phyloP scores from a whole-genome alignment of 2,797 vertebrate genomes.

The Capromys pilorides region DNA sequence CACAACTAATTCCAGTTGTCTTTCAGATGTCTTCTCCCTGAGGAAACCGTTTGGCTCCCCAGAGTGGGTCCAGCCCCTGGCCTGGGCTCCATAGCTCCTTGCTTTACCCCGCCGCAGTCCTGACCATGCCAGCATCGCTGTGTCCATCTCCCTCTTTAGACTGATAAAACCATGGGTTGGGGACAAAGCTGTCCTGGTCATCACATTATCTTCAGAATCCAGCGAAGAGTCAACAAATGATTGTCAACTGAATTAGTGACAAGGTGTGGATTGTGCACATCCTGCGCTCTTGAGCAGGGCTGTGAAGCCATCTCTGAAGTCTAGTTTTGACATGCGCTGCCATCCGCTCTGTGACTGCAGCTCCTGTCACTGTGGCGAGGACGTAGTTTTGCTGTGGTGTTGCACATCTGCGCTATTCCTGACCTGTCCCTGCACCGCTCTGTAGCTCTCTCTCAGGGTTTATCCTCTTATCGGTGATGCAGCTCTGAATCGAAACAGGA shows the following conservation, averaged over 20 bases:
- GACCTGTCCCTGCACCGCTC: not conserved
- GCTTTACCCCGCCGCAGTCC: not conserved
- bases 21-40: not conserved
- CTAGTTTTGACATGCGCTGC: not conserved
- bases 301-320: not conserved
- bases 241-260: not conserved
- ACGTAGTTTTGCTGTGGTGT: rapidly evolving
- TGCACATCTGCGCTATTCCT: not conserved
- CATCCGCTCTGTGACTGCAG: rapidly evolving
- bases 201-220: not conserved
- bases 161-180: not conserved
- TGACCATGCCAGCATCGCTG: not conserved
- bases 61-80: not conserved
- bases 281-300: not conserved
- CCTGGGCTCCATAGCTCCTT: not conserved
- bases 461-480: not conserved
- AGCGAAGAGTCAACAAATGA: not conserved
- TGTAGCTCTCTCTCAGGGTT: not conserved
- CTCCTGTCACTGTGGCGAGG: rapidly evolving
- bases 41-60: not conserved
- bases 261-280: not conserved
- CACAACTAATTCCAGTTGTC: not conserved
- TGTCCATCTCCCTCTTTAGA: not conserved
- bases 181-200: not conserved
- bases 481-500: not conserved